Evolutionary conservation across 2,113 vertebrate species (phyloP).

Genomic region (Mionectes macconnelli): DNA sequence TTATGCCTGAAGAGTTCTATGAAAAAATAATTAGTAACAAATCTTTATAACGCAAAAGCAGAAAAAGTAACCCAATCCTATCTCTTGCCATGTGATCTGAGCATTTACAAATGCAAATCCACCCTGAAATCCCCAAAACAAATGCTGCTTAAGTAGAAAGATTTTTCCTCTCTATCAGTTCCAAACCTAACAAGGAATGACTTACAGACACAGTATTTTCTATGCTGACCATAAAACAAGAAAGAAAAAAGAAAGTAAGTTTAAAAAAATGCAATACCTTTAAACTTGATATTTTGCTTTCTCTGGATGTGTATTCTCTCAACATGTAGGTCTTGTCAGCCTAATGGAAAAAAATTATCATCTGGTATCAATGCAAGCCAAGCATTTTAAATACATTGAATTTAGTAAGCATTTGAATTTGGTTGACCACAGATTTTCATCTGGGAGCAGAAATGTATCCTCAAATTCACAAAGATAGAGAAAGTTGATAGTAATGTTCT

Average conservation of each 20-base stretch:
- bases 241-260: not conserved
- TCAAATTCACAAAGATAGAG: not conserved
- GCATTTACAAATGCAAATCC: not conserved
- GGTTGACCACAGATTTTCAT: not conserved
- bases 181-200: not conserved
- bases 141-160: not conserved
- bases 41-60: not conserved
- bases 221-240: not conserved
- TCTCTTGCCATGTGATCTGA: not conserved
- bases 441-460: not conserved
- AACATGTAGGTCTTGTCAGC: constrained; percentile 88
- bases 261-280: constrained; percentile 76
- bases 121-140: not conserved
- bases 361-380: not conserved
- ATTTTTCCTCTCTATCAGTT: not conserved
- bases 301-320: constrained; percentile 92
- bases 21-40: not conserved
- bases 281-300: constrained; percentile 88
- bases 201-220: not conserved
- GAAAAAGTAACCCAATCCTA: not conserved
- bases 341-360: constrained; percentile 65
- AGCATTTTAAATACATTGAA: not conserved
- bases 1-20: not conserved
- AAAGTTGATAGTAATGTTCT: not conserved
- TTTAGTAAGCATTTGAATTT: not conserved